Conservation (phyloP, 2,113 vertebrate genomes). For the Aptenodytes forsteri region DNA sequence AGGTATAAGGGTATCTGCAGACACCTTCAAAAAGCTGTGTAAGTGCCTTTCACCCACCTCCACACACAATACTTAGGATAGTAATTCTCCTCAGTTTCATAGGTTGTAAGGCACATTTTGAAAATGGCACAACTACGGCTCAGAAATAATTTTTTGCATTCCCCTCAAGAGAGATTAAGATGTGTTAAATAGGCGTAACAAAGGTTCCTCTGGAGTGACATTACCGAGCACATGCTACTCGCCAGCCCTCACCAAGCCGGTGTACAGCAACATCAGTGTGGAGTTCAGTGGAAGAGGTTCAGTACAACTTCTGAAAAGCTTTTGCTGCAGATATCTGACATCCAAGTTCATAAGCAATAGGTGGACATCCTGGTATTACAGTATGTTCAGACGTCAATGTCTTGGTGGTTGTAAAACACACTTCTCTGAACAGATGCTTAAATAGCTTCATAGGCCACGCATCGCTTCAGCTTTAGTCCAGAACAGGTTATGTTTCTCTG, state of each 20-base stretch:
- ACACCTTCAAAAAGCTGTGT: not conserved
- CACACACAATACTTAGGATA: fast-evolving
- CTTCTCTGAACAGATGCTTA: not conserved
- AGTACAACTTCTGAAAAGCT: not conserved
- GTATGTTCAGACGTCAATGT: not conserved
- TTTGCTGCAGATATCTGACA: not conserved
- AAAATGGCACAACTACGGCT: not conserved
- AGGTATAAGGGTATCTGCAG: not conserved
- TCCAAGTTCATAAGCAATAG: not conserved
- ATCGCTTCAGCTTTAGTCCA: not conserved
- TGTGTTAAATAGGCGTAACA: not conserved
- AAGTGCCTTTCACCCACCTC: not conserved
- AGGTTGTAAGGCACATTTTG: not conserved
- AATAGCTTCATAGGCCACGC: not conserved
- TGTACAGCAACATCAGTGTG: not conserved
- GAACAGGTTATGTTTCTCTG: not conserved
- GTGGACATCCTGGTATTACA: not conserved
- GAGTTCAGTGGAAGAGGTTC: not conserved
- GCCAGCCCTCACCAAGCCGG: not conserved
- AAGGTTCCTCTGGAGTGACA: not conserved
- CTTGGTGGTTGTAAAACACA: not conserved
- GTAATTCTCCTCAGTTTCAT: not conserved
- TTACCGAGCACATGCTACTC: not conserved
- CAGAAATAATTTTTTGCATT: not conserved
- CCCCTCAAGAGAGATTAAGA: not conserved